These are phyloP conservation scores for Clarias platycephalus DNA, from an alignment of 2,797 vertebrate genomes.

Conservation along the genomic window DNA sequence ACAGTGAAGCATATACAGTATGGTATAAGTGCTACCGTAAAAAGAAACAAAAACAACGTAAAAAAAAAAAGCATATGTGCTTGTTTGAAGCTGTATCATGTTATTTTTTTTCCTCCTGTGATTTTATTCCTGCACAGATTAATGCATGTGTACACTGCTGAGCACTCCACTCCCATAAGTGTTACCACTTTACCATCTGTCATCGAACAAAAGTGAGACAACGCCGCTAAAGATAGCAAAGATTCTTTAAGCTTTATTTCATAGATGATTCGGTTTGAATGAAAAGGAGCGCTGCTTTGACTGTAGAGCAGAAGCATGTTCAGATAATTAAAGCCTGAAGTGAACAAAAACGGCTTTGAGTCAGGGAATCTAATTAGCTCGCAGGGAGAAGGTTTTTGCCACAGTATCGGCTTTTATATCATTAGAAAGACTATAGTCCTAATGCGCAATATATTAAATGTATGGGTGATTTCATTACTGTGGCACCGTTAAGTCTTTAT, in stretches of 20 bases:
- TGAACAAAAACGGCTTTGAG: constrained; percentile 42
- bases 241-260: constrained; percentile 6
- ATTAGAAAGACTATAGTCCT: constrained; percentile 7
- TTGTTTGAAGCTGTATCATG: constrained; percentile 47
- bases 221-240: neutral
- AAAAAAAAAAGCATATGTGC: constrained; percentile 33
- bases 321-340: constrained; percentile 50
- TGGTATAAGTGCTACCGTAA: neutral
- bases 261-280: constrained; percentile 32
- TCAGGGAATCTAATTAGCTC: constrained; percentile 46
- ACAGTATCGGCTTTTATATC: constrained; percentile 16
- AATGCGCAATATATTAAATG: neutral
- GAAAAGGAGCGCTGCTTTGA: constrained; percentile 20
- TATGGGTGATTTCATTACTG: neutral
- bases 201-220: constrained; percentile 15
- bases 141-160: constrained; percentile 35
- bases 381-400: constrained; percentile 2
- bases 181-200: neutral
- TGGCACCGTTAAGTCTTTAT: neutral
- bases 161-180: neutral
- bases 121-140: constrained; percentile 42
- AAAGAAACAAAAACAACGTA: no score
- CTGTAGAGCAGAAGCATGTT: constrained; percentile 37
- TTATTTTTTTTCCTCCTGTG: constrained; percentile 25
- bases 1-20: constrained; percentile 18